These are phyloP conservation scores for Adrianichthys oophorus DNA, from an alignment of 2,797 vertebrate genomes.

Conservation along the genomic window DNA sequence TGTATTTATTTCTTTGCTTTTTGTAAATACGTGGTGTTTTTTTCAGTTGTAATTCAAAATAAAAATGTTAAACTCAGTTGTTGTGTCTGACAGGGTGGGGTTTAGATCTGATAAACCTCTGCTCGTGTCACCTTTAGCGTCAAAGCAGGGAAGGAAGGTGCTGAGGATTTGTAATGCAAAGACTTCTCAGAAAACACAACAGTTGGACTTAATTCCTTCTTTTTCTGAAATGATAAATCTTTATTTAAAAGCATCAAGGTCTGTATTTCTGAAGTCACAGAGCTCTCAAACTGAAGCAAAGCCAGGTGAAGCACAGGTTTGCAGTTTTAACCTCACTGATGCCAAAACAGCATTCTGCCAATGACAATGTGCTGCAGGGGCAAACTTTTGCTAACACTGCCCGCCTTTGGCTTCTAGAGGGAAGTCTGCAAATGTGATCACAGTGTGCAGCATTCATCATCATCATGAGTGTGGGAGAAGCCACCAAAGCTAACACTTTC, in stretches of 20 bases:
- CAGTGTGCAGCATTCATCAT: no score
- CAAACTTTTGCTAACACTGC: background rate
- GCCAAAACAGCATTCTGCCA: slow-evolving; percentile 36
- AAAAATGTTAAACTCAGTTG: no score
- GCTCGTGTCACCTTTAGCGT: background rate
- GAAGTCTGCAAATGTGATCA: background rate
- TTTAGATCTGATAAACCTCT: no score
- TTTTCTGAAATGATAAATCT: slow-evolving; percentile 69
- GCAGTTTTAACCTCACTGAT: slow-evolving; percentile 52
- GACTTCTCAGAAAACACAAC: slow-evolving; percentile 21
- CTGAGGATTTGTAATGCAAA: background rate
- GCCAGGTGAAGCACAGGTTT: slow-evolving; percentile 57
- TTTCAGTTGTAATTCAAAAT: no score
- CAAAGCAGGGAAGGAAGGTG: background rate
- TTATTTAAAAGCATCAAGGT: slow-evolving; percentile 59
- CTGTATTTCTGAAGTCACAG: slow-evolving; percentile 49
- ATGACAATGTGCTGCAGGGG: background rate
- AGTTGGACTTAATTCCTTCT: slow-evolving; percentile 14
- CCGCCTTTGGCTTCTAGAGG: background rate
- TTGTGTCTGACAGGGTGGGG: no score
- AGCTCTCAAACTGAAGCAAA: slow-evolving; percentile 59
- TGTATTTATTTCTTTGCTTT: no score
- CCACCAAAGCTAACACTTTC: no score
- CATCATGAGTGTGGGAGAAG: no score
- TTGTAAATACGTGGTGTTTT: no score